phyloP scores from a whole-genome alignment of 2,113 vertebrate genomes.

The Leptosomus discolor region DNA sequence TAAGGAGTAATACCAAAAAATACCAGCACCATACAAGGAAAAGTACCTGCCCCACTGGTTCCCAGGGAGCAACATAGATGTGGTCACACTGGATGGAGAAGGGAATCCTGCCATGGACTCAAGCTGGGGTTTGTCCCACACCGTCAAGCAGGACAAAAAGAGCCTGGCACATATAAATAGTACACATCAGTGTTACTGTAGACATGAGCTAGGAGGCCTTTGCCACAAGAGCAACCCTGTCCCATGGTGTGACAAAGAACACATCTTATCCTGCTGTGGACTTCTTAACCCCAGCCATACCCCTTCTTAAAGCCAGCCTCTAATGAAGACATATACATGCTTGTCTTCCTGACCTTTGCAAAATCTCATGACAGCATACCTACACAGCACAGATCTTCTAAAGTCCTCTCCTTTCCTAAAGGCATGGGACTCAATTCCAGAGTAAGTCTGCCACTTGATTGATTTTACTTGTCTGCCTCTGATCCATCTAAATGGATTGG shows the following conservation, averaged over 20 bases:
- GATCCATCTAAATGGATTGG: neutral
- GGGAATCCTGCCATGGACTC: neutral
- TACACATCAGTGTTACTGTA: accelerated
- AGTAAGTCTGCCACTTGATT: neutral
- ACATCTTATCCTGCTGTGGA: neutral
- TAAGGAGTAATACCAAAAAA: accelerated
- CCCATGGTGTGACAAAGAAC: neutral
- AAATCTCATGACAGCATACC: neutral
- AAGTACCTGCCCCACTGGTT: neutral
- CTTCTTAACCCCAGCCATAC: neutral
- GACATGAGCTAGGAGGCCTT: neutral
- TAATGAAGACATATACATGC: neutral
- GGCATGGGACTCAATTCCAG: neutral
- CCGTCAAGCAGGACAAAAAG: neutral
- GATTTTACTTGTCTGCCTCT: neutral
- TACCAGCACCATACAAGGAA: neutral
- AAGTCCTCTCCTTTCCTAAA: neutral
- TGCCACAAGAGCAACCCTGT: neutral
- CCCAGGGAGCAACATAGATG: accelerated
- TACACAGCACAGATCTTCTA: neutral
- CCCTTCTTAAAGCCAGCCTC: neutral
- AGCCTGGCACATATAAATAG: accelerated
- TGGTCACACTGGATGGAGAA: neutral
- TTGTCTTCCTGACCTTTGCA: neutral
- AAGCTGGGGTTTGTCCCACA: neutral